Percentiles rank a stretch among this genome's conserved stretches.
Conservation (phyloP, 2,888 invertebrate genomes). For the Watsonalla binaria region DNA sequence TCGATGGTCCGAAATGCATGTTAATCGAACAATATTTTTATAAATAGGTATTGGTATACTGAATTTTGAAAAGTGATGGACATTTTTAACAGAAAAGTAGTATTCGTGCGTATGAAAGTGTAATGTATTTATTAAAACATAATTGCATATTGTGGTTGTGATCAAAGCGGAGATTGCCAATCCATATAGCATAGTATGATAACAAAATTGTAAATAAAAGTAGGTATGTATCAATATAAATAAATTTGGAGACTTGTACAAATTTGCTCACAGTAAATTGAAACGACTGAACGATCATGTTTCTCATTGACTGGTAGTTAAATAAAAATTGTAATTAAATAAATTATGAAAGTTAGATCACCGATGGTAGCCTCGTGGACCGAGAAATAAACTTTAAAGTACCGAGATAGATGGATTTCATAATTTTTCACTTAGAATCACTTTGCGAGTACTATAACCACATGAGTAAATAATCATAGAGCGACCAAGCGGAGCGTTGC, state of each 20-base stretch:
- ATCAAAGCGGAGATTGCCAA: conserved; percentile 73
- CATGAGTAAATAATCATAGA: too few species aligned
- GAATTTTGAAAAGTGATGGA: background rate
- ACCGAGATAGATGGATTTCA: background rate
- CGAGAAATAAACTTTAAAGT: background rate
- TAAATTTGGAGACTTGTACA: conserved; percentile 76
- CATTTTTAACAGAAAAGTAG: conserved; percentile 14
- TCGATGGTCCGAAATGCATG: too few species aligned
- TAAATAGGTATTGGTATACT: too few species aligned
- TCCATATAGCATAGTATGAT: conserved; percentile 53
- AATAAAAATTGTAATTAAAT: conserved; percentile 25
- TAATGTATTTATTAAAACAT: conserved; percentile 32
- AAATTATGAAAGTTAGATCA: conserved; percentile 9
- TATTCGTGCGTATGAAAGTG: conserved; percentile 29
- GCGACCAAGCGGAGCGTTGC: too few species aligned
- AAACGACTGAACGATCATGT: conserved; percentile 72
- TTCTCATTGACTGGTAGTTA: conserved; percentile 73
- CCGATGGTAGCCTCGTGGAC: conserved; percentile 5
- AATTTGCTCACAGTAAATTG: conserved; percentile 75
- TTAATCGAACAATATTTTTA: too few species aligned
- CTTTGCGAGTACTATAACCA: too few species aligned
- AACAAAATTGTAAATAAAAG: conserved; percentile 58
- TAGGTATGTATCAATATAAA: conserved; percentile 59
- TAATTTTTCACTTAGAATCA: background rate
- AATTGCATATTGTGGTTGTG: conserved; percentile 75